These are phyloP conservation scores for Eulimnadia texana DNA, from an alignment of 1,140 invertebrate genomes.

Conservation along the genomic window DNA sequence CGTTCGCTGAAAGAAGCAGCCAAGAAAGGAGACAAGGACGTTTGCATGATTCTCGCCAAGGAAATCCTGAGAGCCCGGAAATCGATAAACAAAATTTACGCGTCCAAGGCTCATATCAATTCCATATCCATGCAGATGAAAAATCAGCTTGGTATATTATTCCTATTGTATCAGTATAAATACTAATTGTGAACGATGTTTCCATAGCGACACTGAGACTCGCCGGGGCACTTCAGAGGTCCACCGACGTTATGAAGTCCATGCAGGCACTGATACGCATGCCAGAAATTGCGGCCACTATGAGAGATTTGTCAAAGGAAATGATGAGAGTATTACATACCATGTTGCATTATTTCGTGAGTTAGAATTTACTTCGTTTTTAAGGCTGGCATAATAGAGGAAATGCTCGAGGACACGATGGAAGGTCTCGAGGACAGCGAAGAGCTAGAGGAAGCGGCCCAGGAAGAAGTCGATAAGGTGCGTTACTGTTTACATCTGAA, in stretches of 20 bases:
- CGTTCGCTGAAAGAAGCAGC: constrained; percentile 86
- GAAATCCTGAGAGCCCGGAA: constrained; percentile 84
- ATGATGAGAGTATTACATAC: constrained; percentile 64
- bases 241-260: constrained; percentile 90
- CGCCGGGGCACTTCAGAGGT: constrained; percentile 78
- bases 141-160: constrained; percentile 69
- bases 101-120: constrained; percentile 93
- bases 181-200: constrained; percentile 13
- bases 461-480: constrained; percentile 84
- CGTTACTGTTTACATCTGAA: not conserved
- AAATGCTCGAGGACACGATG: constrained; percentile 98
- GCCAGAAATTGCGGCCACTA: constrained; percentile 85
- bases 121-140: constrained; percentile 96
- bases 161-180: not conserved
- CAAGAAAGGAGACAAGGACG: constrained; percentile 87
- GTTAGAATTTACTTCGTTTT: not conserved
- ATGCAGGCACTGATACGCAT: constrained; percentile 85
- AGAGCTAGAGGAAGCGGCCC: constrained; percentile 81
- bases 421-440: constrained; percentile 75
- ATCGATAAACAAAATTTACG: constrained; percentile 78
- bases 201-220: constrained; percentile 63
- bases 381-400: constrained; percentile 92
- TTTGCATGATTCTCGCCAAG: constrained; percentile 87
- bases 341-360: not conserved
- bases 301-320: constrained; percentile 95